phyloP scores from a whole-genome alignment of 2,888 invertebrate species.

The Maniola hyperantus region DNA sequence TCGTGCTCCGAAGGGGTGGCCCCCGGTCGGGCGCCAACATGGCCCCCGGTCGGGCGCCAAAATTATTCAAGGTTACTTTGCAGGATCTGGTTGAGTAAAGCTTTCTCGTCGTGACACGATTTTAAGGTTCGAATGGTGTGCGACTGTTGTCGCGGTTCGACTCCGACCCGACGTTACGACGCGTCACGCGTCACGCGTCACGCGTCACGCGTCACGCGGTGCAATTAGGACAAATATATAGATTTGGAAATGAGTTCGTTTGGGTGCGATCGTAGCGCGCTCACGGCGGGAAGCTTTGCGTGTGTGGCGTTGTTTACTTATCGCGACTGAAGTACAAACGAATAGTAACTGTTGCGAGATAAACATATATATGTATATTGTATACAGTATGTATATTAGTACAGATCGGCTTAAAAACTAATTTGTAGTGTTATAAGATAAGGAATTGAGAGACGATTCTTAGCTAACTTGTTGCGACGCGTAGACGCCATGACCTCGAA shows the following conservation, averaged over 20 bases:
- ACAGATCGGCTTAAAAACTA: constrained; percentile 65
- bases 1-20: neutral
- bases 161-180: neutral
- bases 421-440: constrained; percentile 67
- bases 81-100: constrained; percentile 5
- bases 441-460: constrained; percentile 67
- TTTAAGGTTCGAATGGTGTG: neutral
- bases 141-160: neutral
- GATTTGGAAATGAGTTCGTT: neutral
- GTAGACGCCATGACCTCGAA: constrained; percentile 52
- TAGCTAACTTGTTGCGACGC: constrained; percentile 30
- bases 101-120: neutral
- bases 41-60: constrained; percentile 47
- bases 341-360: constrained; percentile 63
- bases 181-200: no score
- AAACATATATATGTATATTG: constrained; percentile 10
- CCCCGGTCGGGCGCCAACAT: neutral
- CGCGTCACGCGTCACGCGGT: no score
- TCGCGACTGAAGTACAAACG: constrained; percentile 73
- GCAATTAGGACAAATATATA: neutral
- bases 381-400: constrained; percentile 47
- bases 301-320: constrained; percentile 37
- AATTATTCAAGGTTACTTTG: constrained; percentile 9
- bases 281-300: constrained; percentile 7
- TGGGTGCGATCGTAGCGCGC: neutral